Conservation (phyloP, 2,113 vertebrate genomes). For the Zingel zingel region DNA sequence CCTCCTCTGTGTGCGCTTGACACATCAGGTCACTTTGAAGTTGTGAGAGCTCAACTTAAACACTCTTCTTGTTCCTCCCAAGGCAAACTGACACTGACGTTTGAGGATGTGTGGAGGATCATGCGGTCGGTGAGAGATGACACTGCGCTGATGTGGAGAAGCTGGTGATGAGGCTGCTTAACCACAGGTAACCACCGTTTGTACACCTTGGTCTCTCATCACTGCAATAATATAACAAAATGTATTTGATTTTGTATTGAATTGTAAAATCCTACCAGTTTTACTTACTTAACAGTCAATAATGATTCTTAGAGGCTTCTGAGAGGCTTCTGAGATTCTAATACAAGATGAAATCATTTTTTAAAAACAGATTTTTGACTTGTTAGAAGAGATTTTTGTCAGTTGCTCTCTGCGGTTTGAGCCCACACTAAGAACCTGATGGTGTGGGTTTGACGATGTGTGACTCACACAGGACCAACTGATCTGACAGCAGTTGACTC, state of each 20-base stretch:
- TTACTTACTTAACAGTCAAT: neutral
- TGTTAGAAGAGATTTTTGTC: neutral
- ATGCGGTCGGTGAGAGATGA: slow-evolving; percentile 55
- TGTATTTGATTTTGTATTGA: neutral
- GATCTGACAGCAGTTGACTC: slow-evolving; percentile 64
- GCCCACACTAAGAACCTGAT: slow-evolving; percentile 53
- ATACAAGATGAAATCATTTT: neutral
- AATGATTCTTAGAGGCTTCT: neutral
- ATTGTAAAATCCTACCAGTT: neutral
- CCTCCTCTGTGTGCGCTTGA: slow-evolving; percentile 38
- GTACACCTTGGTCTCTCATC: neutral
- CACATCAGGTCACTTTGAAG: slow-evolving; percentile 62
- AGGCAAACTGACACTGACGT: slow-evolving; percentile 21
- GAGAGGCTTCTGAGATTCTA: neutral
- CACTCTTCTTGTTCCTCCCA: slow-evolving; percentile 51
- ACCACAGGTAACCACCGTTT: slow-evolving; percentile 67
- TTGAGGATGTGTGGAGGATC: slow-evolving; percentile 52
- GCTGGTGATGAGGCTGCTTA: slow-evolving; percentile 66
- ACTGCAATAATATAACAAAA: neutral
- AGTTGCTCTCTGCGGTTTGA: slow-evolving; percentile 14
- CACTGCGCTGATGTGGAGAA: slow-evolving; percentile 51
- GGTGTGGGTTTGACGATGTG: slow-evolving; percentile 61
- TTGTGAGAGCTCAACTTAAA: slow-evolving; percentile 39
- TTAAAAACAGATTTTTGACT: neutral
- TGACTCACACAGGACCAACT: slow-evolving; percentile 67